phyloP scores from a whole-genome alignment of 2,888 invertebrate species.

The Quadriops clusia region DNA sequence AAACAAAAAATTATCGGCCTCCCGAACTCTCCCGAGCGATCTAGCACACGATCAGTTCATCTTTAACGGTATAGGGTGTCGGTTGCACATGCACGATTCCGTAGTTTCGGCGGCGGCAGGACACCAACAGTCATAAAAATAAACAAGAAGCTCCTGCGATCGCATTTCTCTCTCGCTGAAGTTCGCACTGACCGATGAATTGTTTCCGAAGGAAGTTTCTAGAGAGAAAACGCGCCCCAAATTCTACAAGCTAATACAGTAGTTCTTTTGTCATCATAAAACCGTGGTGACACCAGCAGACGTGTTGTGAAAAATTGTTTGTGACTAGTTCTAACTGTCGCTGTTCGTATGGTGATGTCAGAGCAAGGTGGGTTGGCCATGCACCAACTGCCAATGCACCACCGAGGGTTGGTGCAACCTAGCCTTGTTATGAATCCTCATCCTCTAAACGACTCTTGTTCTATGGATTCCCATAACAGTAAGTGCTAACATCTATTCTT shows the following conservation, averaged over 20 bases:
- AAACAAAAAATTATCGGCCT: conserved; percentile 19
- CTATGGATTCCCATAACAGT: conserved; percentile 34
- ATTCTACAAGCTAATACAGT: neutral
- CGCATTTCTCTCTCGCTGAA: too few species aligned
- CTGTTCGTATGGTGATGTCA: conserved; percentile 51
- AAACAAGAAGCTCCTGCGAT: too few species aligned
- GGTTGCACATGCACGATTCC: neutral
- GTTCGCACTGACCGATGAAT: too few species aligned
- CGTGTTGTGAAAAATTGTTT: conserved; percentile 10
- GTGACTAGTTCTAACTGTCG: conserved; percentile 17
- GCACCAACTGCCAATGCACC: conserved; percentile 49
- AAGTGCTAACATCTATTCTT: conserved; percentile 23
- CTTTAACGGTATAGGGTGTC: conserved; percentile 8
- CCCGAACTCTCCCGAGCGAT: conserved; percentile 20
- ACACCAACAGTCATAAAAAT: too few species aligned
- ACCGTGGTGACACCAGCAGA: neutral
- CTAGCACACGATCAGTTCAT: conserved; percentile 16
- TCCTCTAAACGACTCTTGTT: conserved; percentile 28
- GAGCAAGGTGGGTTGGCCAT: conserved; percentile 54
- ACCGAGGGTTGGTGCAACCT: conserved; percentile 45
- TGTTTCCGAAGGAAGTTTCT: too few species aligned
- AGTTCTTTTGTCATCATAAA: neutral
- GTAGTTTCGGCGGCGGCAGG: neutral
- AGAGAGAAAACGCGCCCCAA: too few species aligned
- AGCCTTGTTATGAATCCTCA: conserved; percentile 49